phyloP scores from a whole-genome alignment of 2,888 invertebrate species.

The Busseola fusca region DNA sequence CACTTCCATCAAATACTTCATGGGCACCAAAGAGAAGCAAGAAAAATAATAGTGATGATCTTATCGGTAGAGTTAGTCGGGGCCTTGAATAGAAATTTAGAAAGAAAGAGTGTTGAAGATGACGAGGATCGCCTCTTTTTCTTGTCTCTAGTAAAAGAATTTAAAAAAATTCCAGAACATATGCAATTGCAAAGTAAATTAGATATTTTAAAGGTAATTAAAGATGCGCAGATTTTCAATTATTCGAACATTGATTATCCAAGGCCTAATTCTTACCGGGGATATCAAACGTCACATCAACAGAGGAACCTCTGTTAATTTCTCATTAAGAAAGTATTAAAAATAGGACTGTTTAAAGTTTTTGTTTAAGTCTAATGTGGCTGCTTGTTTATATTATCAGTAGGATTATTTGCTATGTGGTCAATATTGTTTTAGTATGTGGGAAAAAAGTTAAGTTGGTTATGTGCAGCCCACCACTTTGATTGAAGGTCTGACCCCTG shows the following conservation, averaged over 20 bases:
- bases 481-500: no score
- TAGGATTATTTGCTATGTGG: no score
- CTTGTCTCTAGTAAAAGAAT: constrained; percentile 52
- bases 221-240: constrained; percentile 35
- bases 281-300: constrained; percentile 5
- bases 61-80: not conserved
- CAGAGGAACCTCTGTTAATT: no score
- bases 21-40: constrained; percentile 38
- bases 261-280: constrained; percentile 15
- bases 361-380: no score
- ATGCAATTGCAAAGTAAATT: constrained; percentile 50
- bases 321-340: no score
- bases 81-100: constrained; percentile 40
- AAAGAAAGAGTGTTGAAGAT: constrained; percentile 45
- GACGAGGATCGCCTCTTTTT: constrained; percentile 56
- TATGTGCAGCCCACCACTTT: no score
- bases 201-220: constrained; percentile 47
- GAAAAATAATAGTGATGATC: constrained; percentile 29
- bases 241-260: constrained; percentile 21
- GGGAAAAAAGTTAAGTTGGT: no score
- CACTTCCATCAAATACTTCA: constrained; percentile 27
- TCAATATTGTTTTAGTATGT: no score
- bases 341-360: no score
- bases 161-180: constrained; percentile 54
- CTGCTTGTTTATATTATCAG: no score